Conservation (phyloP, 1,140 invertebrate genomes). For the Rhizoglyphus robini region DNA sequence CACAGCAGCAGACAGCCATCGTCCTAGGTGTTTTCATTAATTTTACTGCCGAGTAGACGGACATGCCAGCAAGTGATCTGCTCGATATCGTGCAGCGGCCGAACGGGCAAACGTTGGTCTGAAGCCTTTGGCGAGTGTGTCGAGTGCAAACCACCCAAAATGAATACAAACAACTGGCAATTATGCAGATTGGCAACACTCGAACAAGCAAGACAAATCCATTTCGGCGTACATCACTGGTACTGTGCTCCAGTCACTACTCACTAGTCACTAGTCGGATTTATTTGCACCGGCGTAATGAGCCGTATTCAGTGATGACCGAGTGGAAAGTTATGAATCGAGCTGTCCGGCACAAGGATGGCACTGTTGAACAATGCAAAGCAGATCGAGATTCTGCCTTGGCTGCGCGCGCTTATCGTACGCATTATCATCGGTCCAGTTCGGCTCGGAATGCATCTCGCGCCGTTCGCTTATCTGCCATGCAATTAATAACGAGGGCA, state of each 20-base stretch:
- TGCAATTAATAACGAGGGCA: slow-evolving; percentile 12
- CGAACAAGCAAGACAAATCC: background rate
- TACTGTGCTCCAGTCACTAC: background rate
- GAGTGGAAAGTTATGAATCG: background rate
- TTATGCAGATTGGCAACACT: background rate
- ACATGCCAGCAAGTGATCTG: background rate
- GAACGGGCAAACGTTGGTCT: background rate
- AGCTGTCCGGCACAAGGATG: background rate
- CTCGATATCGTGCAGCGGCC: background rate
- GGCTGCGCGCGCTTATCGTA: background rate
- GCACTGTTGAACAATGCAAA: background rate
- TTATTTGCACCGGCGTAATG: background rate
- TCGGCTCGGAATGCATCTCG: background rate
- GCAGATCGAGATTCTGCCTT: background rate
- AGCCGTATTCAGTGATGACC: background rate
- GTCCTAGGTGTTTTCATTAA: slow-evolving; percentile 10
- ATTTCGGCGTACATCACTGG: background rate
- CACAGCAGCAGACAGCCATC: background rate
- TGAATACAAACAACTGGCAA: slow-evolving; percentile 11
- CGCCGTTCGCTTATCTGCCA: background rate
- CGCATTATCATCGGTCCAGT: background rate
- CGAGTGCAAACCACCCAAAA: slow-evolving; percentile 11
- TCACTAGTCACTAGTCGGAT: background rate
- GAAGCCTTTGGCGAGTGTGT: background rate
- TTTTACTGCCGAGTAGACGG: background rate